Conservation (phyloP, 2,888 invertebrate genomes). For the Epistrophe eligans region DNA sequence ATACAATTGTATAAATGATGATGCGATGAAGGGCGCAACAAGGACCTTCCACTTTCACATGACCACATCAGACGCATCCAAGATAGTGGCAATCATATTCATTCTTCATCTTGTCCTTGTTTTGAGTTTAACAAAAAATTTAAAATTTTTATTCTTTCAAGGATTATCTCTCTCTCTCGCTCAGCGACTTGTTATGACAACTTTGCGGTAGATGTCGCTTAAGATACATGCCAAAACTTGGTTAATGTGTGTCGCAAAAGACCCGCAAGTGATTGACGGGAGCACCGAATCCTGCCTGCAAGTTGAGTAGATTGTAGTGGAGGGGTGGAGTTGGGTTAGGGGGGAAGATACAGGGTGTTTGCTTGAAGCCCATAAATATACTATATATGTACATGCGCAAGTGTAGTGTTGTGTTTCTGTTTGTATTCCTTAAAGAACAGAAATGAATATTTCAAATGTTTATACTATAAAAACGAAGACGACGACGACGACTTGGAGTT, state of each 20-base stretch:
- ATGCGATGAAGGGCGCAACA: conserved; percentile 15
- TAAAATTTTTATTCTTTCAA: conserved; percentile 52
- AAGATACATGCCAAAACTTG: conserved; percentile 52
- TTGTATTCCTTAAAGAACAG: conserved; percentile 29
- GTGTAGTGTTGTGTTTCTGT: conserved; percentile 1
- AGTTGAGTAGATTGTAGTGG: neutral
- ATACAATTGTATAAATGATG: neutral
- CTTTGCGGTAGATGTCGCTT: conserved; percentile 43
- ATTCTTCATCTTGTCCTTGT: neutral
- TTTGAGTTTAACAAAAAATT: conserved; percentile 17
- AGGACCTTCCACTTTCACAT: conserved; percentile 37
- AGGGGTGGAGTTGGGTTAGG: too few species aligned
- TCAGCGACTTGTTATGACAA: conserved; percentile 27
- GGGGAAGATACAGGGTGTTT: neutral
- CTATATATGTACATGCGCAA: neutral
- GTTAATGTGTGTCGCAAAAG: conserved; percentile 70
- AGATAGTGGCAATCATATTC: conserved; percentile 48
- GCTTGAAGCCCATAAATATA: neutral
- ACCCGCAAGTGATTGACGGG: conserved; percentile 73
- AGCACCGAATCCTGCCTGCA: conserved; percentile 21
- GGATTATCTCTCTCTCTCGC: conserved; percentile 26
- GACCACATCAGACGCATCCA: conserved; percentile 33
- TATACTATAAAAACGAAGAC: neutral
- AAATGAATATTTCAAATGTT: conserved; percentile 64
- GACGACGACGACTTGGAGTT: neutral